Base-by-base conservation (phyloP, 2,797 vertebrate genomes). In the Cacajao melanocephalus region DNA sequence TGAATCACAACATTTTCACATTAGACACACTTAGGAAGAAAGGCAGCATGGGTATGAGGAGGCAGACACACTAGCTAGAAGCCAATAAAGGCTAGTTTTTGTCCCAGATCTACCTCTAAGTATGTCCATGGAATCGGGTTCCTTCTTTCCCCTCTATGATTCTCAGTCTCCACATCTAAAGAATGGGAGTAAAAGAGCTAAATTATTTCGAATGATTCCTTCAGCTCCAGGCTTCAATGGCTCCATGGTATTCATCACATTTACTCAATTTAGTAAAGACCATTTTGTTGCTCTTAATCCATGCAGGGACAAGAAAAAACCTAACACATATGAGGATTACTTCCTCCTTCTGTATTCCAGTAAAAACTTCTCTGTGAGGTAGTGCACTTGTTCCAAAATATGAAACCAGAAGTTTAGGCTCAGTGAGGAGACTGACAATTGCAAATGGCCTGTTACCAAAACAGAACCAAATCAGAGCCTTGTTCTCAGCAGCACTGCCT, bases 371-470 rank as follows among this genome's bases (percentile, higher is more conserved):
- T 87, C 87, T 84, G 41, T 92, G 75, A 89, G 58, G n/a, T 87
- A 96, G 36, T 95, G 92, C 55, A 75, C 85, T 94, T 93, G 44
- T 72, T 83, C 81, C 83, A 84, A 97, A 96, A 95, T 93, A 58
- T 84, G 72, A 96, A 97, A 92, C 70, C 87, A 88, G 94, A 97
- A 87, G 26, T 93, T 92, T 57, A 78, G 46, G 52, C 41, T 96
- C 61, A 67, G 22, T 44, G 26, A 95, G 70, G 58, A 96, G 75
- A 83, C 46, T 79, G 82, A 90, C 88, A 70, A 85, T 61, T 85
- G 24, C 61, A 93, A 89, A 93, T 46, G 30, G 9, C 88, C 52
- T 41, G 2, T 41, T 84, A 95, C 61, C 78, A 58, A 95, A 90
- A 89, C 20, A 78, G 86, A 93, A 89, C 20, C 58, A 52, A 89